phyloP scores from a whole-genome alignment of 2,113 vertebrate species.

The Petrocephalus zakoni region DNA sequence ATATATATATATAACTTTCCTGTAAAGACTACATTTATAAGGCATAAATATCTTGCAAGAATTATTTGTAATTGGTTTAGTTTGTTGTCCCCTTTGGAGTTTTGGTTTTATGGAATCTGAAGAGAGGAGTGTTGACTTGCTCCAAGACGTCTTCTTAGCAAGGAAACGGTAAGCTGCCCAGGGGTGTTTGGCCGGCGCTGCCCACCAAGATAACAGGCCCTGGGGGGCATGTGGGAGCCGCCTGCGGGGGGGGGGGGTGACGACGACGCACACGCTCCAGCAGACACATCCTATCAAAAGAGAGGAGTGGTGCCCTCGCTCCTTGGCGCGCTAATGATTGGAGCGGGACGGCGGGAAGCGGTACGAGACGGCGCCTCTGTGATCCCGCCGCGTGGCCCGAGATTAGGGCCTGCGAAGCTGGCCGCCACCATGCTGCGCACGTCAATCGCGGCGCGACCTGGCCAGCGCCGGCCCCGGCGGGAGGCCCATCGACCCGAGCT shows the following conservation, averaged over 20 bases:
- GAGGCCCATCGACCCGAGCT: not conserved
- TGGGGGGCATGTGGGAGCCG: constrained; percentile 35
- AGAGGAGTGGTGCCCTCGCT: constrained; percentile 40
- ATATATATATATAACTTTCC: not conserved
- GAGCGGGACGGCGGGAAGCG: constrained; percentile 25
- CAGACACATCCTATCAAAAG: constrained; percentile 51
- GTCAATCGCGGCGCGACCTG: not conserved
- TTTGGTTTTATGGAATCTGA: not conserved
- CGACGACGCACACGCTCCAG: constrained; percentile 32
- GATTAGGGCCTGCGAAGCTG: constrained; percentile 35
- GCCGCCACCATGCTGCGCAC: not conserved
- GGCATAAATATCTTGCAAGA: not conserved
- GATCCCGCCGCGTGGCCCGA: constrained; percentile 35
- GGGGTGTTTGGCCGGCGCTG: constrained; percentile 39
- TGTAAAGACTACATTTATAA: not conserved
- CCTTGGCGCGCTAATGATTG: constrained; percentile 41
- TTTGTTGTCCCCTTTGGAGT: not conserved
- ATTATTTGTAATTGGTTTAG: not conserved
- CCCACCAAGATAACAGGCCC: constrained; percentile 44
- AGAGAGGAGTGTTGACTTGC: not conserved
- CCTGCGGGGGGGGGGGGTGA: not conserved
- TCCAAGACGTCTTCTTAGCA: not conserved
- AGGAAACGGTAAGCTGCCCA: constrained; percentile 7
- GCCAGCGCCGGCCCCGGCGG: not conserved
- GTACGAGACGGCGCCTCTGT: constrained; percentile 19